Evolutionary conservation across 2,113 vertebrate species (phyloP).

Genomic region (Phodopus roborovskii): DNA sequence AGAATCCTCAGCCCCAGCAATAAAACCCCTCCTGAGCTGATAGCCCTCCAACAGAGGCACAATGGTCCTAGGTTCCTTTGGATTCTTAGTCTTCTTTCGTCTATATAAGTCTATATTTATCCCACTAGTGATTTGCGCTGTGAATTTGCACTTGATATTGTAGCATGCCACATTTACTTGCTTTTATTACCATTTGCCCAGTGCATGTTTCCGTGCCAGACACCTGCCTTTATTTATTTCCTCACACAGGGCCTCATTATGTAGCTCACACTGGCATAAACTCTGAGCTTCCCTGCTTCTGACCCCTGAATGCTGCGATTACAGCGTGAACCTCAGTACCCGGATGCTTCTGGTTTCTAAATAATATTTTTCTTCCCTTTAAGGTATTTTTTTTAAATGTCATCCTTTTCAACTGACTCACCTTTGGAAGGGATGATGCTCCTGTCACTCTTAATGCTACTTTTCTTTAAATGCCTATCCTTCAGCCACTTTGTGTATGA

Average conservation of each 20-base stretch:
- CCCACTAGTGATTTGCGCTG: not conserved
- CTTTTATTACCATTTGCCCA: not conserved
- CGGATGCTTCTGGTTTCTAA: not conserved
- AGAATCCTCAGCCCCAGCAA: not conserved
- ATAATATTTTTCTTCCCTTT: not conserved
- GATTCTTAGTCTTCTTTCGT: not conserved
- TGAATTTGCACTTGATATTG: not conserved
- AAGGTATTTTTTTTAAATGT: not conserved
- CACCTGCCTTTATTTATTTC: not conserved
- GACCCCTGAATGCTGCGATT: not conserved
- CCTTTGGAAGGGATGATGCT: not conserved
- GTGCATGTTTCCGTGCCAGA: too few relatives aligned
- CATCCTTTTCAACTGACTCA: not conserved
- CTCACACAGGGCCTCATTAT: not conserved
- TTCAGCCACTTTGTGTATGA: not conserved
- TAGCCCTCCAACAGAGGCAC: not conserved
- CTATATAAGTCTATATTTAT: not conserved
- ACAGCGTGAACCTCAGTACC: not conserved
- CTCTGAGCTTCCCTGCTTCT: not conserved
- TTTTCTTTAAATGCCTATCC: not conserved
- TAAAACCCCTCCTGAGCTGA: not conserved
- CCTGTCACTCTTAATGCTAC: not conserved
- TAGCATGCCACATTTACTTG: not conserved
- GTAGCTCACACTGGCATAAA: not conserved
- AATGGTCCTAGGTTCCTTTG: not conserved